Conservation (phyloP, 1,140 invertebrate species). For the Hyles euphorbiae region DNA sequence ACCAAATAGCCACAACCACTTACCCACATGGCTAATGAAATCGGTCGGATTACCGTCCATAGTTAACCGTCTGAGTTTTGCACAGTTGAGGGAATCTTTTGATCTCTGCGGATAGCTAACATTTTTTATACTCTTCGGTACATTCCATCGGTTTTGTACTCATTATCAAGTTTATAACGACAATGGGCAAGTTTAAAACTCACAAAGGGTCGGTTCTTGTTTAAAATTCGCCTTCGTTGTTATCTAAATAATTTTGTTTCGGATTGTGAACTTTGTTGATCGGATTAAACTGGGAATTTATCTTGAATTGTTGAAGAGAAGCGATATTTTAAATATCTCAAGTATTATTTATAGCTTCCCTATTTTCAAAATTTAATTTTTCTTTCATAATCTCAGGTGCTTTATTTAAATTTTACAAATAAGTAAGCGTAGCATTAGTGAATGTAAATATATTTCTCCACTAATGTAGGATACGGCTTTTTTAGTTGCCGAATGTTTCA, state of each 20-base stretch:
- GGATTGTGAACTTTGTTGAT: not conserved
- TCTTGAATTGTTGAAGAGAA: too few relatives aligned
- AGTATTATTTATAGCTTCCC: too few relatives aligned
- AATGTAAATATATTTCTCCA: too few relatives aligned
- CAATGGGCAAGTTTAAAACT: conserved; percentile 2
- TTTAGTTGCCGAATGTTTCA: too few relatives aligned
- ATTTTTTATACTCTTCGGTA: conserved; percentile 16
- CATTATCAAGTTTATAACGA: conserved; percentile 7
- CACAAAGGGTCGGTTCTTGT: conserved; percentile 3
- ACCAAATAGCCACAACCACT: not conserved
- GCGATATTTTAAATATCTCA: too few relatives aligned
- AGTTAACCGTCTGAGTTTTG: conserved; percentile 29
- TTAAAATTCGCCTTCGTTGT: not conserved
- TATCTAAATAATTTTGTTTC: not conserved
- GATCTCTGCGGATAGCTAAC: conserved; percentile 21
- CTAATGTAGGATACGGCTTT: too few relatives aligned
- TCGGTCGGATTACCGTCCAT: conserved; percentile 17
- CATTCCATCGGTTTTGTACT: conserved; percentile 2
- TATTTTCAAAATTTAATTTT: too few relatives aligned
- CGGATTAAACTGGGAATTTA: too few relatives aligned
- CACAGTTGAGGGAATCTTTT: conserved; percentile 34
- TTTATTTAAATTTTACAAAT: too few relatives aligned
- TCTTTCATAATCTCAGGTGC: too few relatives aligned
- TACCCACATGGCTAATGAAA: conserved; percentile 6
- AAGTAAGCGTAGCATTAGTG: too few relatives aligned